Base-by-base conservation (phyloP, 2,797 vertebrate species). In the Halcyon leucocephala region DNA sequence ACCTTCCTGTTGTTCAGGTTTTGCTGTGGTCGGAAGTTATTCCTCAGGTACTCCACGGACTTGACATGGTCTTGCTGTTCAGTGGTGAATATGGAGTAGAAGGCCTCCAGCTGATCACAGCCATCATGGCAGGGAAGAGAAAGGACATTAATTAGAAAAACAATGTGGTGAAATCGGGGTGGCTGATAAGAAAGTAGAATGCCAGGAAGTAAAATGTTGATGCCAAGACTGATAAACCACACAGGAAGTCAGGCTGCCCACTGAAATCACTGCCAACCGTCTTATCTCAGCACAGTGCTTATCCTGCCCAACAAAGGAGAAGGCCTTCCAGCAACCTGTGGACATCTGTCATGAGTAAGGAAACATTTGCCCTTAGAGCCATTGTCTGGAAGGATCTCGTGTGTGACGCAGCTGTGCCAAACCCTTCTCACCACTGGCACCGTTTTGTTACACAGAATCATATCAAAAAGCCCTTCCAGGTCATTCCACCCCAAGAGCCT, bases 1-100 rank as follows among this genome's bases (percentile, higher is more conserved):
- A 99, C 97, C 19, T 98, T 98, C 54, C 99, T 98, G 97, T 98
- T 98, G 90, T 99, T 98, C 89, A 99, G 97, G 3, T 21, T 97
- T 97, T 99, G 99, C 94, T 98, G 98, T 14, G 99, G 99, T 58
- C 99, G 98, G 94, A 99, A 99, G 98, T 99, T 99, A 92, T 99
- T 99, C 95, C 99, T 98, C 96, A 99, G 98, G 96, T 99, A 99
- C 89, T 99, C 99, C 97, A 99, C 99, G 0, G 99, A 99, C 95
- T 99, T 99, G 65, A 99, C 99, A 0, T 99, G 99, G 97, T 99
- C 99, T 97, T 99, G 99, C 97, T 99, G 99, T 95, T 99, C 99
- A 1, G 99, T 99, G 96, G 99, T 99, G 98, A 99, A 99, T 98
- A 99, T 99, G 37, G 99, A 99, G 96, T 99, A 99, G 97, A 99